Conservation (phyloP, 2,113 vertebrate genomes). For the Pyrgilauda ruficollis region DNA sequence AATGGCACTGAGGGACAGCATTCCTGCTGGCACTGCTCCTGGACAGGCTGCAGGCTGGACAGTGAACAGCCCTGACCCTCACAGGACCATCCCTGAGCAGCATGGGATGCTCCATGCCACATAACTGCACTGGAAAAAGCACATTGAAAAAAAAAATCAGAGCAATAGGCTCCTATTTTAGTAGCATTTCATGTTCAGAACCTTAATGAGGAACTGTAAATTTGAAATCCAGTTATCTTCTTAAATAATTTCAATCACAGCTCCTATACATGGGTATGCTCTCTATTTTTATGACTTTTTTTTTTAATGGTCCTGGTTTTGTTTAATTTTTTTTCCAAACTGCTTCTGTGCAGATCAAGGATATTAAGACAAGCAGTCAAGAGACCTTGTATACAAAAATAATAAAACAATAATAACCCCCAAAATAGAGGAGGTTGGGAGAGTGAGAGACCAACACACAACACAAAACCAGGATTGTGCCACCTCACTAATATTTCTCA, state of each 20-base stretch:
- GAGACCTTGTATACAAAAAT: not conserved
- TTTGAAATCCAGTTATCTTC: slow-evolving; percentile 1
- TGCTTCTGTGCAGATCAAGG: not conserved
- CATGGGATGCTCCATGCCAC: rapidly evolving
- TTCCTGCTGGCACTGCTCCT: not conserved
- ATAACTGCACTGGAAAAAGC: not conserved
- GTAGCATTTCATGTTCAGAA: not conserved
- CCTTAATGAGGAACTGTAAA: not conserved
- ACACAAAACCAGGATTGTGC: not conserved
- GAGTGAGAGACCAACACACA: rapidly evolving
- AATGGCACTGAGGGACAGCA: not conserved
- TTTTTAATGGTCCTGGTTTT: not conserved
- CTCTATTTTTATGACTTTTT: not conserved
- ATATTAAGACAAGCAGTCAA: not conserved
- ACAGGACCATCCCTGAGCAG: not conserved
- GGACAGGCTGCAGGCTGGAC: not conserved
- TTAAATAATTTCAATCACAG: not conserved
- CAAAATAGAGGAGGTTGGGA: not conserved
- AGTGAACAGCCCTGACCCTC: not conserved
- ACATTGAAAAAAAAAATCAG: not conserved
- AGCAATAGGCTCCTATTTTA: slow-evolving; percentile 6
- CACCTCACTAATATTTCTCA: not conserved
- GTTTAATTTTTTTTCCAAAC: not conserved
- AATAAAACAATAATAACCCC: not conserved
- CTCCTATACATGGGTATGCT: not conserved